Evolutionary conservation across 2,888 invertebrate species (phyloP).

Genomic region (Andricus curvator): DNA sequence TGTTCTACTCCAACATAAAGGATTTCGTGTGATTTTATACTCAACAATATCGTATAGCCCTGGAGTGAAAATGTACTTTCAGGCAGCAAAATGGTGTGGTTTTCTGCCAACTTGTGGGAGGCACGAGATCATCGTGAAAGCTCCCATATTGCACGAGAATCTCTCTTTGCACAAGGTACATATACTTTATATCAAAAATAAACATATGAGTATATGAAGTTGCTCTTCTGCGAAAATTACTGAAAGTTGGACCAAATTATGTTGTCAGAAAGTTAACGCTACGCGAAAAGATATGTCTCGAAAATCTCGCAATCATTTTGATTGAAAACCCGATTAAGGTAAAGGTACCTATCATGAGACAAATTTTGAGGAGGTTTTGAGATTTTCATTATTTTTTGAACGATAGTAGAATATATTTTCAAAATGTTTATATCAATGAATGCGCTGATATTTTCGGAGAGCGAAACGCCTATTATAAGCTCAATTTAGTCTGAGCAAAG

Average conservation of each 20-base stretch:
- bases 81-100: slow-evolving; percentile 1
- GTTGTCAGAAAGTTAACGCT: neutral
- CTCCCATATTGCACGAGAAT: neutral
- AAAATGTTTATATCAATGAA: no score
- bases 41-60: neutral
- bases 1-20: neutral
- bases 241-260: neutral
- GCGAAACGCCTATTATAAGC: no score
- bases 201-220: neutral
- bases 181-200: neutral
- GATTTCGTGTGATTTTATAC: neutral
- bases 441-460: no score
- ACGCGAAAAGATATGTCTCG: neutral
- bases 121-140: slow-evolving; percentile 11
- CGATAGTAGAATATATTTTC: no score
- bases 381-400: no score
- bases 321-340: no score
- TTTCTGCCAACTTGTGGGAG: neutral
- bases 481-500: no score
- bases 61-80: slow-evolving; percentile 6
- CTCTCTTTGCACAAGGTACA: neutral
- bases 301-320: no score
- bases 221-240: neutral
- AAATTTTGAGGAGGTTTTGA: no score
- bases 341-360: no score